A percentile compares a stretch with the other conserved stretches of the same genome.
Evolutionary conservation across 2,888 invertebrate species (phyloP).

Genomic region (Notocelia uddmanniana): DNA sequence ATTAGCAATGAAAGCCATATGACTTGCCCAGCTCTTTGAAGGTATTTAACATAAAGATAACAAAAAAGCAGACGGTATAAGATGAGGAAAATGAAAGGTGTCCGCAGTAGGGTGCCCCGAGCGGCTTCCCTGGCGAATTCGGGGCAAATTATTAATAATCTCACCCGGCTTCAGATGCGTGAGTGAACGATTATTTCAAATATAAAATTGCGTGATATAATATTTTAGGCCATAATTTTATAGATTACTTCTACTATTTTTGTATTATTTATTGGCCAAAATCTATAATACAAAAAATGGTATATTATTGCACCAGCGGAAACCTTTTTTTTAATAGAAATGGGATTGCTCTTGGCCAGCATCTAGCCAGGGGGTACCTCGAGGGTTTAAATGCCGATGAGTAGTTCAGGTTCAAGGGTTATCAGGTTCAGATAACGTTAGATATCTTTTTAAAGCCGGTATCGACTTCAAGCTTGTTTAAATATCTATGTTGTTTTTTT

Average conservation of each 20-base stretch:
- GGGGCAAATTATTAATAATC: slow-evolving; percentile 81
- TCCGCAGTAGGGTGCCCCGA: slow-evolving; percentile 79
- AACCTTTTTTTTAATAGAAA: too few relatives aligned
- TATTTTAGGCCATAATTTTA: slow-evolving; percentile 35
- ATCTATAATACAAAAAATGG: too few relatives aligned
- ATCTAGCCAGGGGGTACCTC: too few relatives aligned
- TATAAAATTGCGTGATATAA: slow-evolving; percentile 55
- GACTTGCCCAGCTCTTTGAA: slow-evolving; percentile 19
- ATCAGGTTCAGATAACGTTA: too few relatives aligned
- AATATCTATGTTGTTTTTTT: too few relatives aligned
- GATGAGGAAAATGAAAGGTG: slow-evolving; percentile 70
- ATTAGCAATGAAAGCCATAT: background rate
- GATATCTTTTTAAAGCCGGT: too few relatives aligned
- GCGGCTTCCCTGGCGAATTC: slow-evolving; percentile 72
- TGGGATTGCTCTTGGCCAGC: too few relatives aligned
- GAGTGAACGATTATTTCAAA: slow-evolving; percentile 70
- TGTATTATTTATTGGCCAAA: too few relatives aligned
- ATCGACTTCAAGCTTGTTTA: too few relatives aligned
- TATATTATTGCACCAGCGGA: too few relatives aligned
- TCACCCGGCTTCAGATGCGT: slow-evolving; percentile 65
- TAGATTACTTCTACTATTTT: background rate
- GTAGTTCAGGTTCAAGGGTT: too few relatives aligned
- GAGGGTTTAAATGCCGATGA: too few relatives aligned
- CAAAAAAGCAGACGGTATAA: slow-evolving; percentile 16
- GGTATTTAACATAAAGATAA: slow-evolving; percentile 25